Base-by-base conservation (phyloP, 2,888 invertebrate genomes). In the Atherix ibis region DNA sequence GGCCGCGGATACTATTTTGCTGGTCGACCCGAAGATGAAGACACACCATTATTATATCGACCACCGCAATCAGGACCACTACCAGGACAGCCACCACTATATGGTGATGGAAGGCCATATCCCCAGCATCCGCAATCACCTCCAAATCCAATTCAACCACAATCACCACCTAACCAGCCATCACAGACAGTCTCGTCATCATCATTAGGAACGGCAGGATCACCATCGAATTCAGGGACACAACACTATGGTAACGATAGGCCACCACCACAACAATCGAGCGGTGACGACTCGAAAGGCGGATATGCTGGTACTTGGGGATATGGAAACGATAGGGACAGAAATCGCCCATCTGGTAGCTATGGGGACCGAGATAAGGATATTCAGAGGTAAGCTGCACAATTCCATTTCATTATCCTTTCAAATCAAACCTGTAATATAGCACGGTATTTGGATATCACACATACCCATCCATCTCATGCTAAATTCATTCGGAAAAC, bases 1-100 rank as follows among this genome's bases (percentile, higher is more conserved):
- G 73, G 73, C 15, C 56, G 70, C 30, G 73, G 73, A 29, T 72
- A 72, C 51, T 73, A 73, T 54, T 73, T 70, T 54, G 70, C 70
- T 14, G 64, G 66, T 12, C 56, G 38, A 30, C 70, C 70, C 35
- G 49, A 51, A 31, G 49, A 52, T 29, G 38, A 41, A 34, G 40
- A 42, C 6, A 34, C 43, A 32, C 37, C 40, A 24, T 31, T 18
- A 32, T 31, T 34, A 12, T 38, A 41, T 30, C 29, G 33, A 37
- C 38, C 40, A 32, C 35, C 29, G 35, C n/a, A n/a, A n/a, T n/a
- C n/a, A n/a, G n/a, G n/a, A n/a, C 32, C 34, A 14, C 25, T 35
- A 27, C 39, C 40, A 35, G 32, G 33, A 28, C 30, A 26, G 17
- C 24, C 40, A 34, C 19, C 30, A 17, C 13, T 27, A 22, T 22